Evolutionary conservation across 2,797 vertebrate genomes (phyloP).

Genomic region (Nasua narica): DNA sequence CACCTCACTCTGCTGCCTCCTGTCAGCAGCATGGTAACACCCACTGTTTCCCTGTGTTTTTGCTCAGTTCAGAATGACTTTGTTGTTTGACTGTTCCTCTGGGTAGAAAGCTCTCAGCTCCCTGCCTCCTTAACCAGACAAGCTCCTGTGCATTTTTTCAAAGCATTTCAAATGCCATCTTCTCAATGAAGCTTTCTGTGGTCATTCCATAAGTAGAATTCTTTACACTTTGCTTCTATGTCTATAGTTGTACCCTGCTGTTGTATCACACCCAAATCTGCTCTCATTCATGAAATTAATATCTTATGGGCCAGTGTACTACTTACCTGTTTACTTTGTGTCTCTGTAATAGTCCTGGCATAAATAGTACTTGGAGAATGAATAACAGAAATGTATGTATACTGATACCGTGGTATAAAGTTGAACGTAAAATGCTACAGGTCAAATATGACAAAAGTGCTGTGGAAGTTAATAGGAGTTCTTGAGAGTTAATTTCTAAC

Average conservation of each 20-base stretch:
- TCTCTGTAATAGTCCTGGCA: neutral
- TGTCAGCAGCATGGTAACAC: neutral
- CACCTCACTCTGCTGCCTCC: neutral
- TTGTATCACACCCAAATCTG: neutral
- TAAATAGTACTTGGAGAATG: neutral
- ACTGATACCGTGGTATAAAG: neutral
- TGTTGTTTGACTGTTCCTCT: conserved; percentile 6
- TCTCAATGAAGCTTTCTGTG: neutral
- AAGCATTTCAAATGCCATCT: neutral
- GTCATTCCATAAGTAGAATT: conserved; percentile 10
- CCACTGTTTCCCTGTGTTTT: neutral
- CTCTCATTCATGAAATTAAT: neutral
- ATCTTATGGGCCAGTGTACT: neutral
- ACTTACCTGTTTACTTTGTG: neutral
- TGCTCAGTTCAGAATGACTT: neutral
- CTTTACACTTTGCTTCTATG: conserved; percentile 9
- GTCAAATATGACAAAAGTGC: neutral
- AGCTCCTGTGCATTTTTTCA: neutral
- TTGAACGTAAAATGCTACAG: neutral
- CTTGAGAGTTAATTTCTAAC: conserved; percentile 6
- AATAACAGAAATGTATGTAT: neutral
- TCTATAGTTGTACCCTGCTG: neutral
- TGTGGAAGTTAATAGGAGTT: neutral
- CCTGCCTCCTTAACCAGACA: neutral
- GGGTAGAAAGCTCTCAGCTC: neutral